A percentile compares a stretch with the other conserved stretches of the same genome.
These are phyloP conservation scores for Anagyrus pseudococci DNA, from an alignment of 2,888 invertebrate genomes.

Conservation along the genomic window DNA sequence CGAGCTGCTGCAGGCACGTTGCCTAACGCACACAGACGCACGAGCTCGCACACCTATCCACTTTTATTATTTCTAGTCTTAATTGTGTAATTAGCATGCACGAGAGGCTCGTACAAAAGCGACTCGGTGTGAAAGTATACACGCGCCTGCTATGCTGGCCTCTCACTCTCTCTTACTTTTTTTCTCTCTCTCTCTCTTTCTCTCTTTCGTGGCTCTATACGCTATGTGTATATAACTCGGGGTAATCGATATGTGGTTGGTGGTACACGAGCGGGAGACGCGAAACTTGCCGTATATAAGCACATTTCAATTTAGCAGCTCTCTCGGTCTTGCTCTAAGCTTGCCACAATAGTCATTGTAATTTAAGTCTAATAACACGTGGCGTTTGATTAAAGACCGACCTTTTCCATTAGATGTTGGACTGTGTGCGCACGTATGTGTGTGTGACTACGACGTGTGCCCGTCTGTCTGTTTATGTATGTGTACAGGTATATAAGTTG, in stretches of 20 bases:
- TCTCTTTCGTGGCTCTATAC: constrained; percentile 10
- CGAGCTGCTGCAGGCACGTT: neutral
- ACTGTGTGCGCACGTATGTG: too few species aligned
- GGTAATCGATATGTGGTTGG: constrained; percentile 33
- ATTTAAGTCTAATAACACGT: constrained; percentile 38
- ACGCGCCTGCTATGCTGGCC: too few species aligned
- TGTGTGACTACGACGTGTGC: too few species aligned
- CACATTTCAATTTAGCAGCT: constrained; percentile 32
- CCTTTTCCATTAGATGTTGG: constrained; percentile 21
- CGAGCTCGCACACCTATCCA: constrained; percentile 5
- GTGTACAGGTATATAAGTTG: too few species aligned
- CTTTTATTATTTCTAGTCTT: constrained; percentile 35
- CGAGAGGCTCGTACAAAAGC: constrained; percentile 8
- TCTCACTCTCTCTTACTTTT: too few species aligned
- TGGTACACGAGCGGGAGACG: constrained; percentile 1
- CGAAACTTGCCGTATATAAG: constrained; percentile 22
- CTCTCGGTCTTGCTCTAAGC: constrained; percentile 13
- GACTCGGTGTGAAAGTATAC: constrained; percentile 20
- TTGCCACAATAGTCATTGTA: constrained; percentile 37
- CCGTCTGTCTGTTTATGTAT: too few species aligned
- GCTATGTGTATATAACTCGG: neutral
- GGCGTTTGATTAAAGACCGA: constrained; percentile 35
- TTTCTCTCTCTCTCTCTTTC: too few species aligned
- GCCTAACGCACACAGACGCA: neutral
- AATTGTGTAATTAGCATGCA: constrained; percentile 38